Conservation (phyloP, 1,140 invertebrate genomes). For the Ladona fulva region DNA sequence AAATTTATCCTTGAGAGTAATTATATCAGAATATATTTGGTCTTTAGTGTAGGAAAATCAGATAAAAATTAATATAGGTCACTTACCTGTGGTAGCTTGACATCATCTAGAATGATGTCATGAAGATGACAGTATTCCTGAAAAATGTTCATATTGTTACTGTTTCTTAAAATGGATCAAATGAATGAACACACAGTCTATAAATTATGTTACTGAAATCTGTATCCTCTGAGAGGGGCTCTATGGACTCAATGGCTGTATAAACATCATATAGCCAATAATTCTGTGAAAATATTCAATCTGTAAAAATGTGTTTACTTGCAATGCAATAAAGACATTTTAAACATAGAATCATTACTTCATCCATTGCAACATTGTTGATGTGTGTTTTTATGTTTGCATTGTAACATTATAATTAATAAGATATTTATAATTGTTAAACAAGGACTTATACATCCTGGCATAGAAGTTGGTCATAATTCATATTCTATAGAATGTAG, state of each 20-base stretch:
- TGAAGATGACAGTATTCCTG: neutral
- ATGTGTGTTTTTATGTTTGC: too few relatives aligned
- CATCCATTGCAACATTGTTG: too few relatives aligned
- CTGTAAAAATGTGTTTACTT: constrained; percentile 10
- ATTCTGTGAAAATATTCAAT: constrained; percentile 1
- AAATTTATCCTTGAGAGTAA: neutral
- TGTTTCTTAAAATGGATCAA: neutral
- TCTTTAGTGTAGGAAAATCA: neutral
- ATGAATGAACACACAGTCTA: neutral
- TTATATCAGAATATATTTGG: neutral
- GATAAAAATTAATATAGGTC: neutral
- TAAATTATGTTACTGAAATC: neutral
- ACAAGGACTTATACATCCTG: too few relatives aligned
- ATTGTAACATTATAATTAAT: too few relatives aligned
- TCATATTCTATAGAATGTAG: too few relatives aligned
- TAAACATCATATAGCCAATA: neutral
- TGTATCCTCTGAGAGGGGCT: neutral
- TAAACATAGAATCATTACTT: neutral
- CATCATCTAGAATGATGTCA: neutral
- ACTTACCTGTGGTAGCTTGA: neutral
- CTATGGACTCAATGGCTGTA: neutral
- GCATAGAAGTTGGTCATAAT: too few relatives aligned
- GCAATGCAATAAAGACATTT: constrained; percentile 3
- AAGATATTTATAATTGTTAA: too few relatives aligned
- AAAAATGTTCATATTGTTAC: neutral